These are phyloP conservation scores for Drosophila meridionalis DNA, from an alignment of 2,888 invertebrate species.

Conservation along the genomic window DNA sequence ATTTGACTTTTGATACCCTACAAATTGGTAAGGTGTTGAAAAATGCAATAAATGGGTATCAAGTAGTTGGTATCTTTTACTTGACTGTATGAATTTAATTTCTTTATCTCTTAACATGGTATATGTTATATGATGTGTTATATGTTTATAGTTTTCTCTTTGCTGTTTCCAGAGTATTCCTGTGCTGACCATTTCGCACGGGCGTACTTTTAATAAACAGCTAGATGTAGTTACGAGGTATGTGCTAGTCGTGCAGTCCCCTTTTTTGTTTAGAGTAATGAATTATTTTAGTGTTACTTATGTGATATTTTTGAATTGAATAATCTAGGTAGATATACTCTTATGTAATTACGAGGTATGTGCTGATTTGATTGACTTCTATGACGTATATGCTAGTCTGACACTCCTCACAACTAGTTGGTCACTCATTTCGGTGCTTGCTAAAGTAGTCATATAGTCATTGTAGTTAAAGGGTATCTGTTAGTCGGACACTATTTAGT, in stretches of 20 bases:
- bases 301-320: no score
- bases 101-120: neutral
- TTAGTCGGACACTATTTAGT: neutral
- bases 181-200: neutral
- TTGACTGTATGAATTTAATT: neutral
- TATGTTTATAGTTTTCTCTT: neutral
- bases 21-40: neutral
- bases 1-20: conserved; percentile 45
- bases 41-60: neutral
- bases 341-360: neutral
- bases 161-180: conserved; percentile 6
- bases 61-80: neutral
- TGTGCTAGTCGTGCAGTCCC: neutral
- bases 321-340: neutral
- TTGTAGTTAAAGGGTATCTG: neutral
- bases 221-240: neutral
- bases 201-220: neutral
- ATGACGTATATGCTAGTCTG: no score
- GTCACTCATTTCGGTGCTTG: neutral
- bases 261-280: no score
- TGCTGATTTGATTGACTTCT: no score
- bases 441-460: no score
- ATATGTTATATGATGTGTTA: neutral
- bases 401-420: no score
- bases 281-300: no score